These are phyloP conservation scores for Spodoptera littoralis DNA, from an alignment of 2,888 invertebrate genomes.

Conservation along the genomic window DNA sequence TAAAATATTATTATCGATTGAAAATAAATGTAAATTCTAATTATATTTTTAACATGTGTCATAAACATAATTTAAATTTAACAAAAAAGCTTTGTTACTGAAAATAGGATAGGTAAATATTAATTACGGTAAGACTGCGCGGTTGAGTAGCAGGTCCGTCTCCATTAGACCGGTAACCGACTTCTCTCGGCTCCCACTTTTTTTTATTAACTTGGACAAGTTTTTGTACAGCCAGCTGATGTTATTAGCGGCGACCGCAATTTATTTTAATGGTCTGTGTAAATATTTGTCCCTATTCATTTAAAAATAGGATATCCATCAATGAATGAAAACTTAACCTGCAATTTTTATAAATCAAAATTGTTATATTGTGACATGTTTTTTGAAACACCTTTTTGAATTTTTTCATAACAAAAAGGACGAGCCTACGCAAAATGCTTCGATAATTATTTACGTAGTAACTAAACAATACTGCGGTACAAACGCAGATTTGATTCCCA, in stretches of 20 bases:
- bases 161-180: slow-evolving; percentile 53
- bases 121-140: slow-evolving; percentile 38
- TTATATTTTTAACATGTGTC: neutral
- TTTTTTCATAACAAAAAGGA: too few relatives aligned
- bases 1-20: neutral
- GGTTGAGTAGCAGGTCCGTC: slow-evolving; percentile 30
- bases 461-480: too few relatives aligned
- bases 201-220: slow-evolving; percentile 57
- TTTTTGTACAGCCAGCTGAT: slow-evolving; percentile 72
- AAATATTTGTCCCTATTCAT: slow-evolving; percentile 66
- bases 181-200: slow-evolving; percentile 38
- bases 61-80: slow-evolving; percentile 4
- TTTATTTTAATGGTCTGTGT: slow-evolving; percentile 71
- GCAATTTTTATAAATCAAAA: neutral
- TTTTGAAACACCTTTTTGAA: neutral
- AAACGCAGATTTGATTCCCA: too few relatives aligned
- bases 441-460: too few relatives aligned
- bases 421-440: too few relatives aligned
- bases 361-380: neutral
- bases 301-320: slow-evolving; percentile 53
- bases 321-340: slow-evolving; percentile 41
- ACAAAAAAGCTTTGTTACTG: slow-evolving; percentile 13
- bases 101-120: slow-evolving; percentile 25
- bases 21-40: too few relatives aligned
- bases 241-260: slow-evolving; percentile 65